phyloP scores from a whole-genome alignment of 2,797 vertebrate species.

The Chromobotia macracanthus region DNA sequence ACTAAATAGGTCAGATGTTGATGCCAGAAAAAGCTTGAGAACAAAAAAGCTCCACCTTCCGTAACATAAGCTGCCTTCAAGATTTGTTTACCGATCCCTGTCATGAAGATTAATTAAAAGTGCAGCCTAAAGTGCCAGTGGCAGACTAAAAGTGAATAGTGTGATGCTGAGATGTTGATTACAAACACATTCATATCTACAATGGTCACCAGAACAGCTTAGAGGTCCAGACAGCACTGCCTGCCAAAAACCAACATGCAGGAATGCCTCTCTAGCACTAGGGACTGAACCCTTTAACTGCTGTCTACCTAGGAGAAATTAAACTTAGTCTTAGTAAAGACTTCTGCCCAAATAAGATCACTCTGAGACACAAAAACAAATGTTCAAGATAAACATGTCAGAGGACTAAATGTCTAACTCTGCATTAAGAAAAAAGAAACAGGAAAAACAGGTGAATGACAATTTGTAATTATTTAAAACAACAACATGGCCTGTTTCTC shows the following conservation, averaged over 20 bases:
- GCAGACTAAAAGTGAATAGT: background rate
- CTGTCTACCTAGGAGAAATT: background rate
- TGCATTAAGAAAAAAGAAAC: too few species aligned
- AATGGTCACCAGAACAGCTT: constrained; percentile 34
- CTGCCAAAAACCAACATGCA: constrained; percentile 43
- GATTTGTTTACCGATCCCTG: background rate
- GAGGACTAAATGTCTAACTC: background rate
- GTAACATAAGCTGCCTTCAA: background rate
- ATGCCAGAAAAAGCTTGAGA: background rate
- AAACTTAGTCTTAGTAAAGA: background rate
- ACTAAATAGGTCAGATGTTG: background rate
- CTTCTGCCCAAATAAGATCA: background rate
- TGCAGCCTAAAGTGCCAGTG: background rate
- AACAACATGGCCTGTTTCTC: background rate
- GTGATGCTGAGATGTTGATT: constrained; percentile 22
- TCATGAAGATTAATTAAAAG: background rate
- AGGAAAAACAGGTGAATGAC: too few species aligned
- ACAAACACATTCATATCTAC: constrained; percentile 41
- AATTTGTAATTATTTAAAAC: background rate
- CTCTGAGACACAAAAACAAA: constrained; percentile 2
- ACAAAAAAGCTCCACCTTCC: constrained; percentile 3
- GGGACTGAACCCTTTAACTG: background rate
- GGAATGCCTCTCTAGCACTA: constrained; percentile 46
- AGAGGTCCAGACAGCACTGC: constrained; percentile 17
- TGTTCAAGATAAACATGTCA: background rate